phyloP scores from a whole-genome alignment of 2,888 invertebrate species.

The Thecocarcelia acutangulata region DNA sequence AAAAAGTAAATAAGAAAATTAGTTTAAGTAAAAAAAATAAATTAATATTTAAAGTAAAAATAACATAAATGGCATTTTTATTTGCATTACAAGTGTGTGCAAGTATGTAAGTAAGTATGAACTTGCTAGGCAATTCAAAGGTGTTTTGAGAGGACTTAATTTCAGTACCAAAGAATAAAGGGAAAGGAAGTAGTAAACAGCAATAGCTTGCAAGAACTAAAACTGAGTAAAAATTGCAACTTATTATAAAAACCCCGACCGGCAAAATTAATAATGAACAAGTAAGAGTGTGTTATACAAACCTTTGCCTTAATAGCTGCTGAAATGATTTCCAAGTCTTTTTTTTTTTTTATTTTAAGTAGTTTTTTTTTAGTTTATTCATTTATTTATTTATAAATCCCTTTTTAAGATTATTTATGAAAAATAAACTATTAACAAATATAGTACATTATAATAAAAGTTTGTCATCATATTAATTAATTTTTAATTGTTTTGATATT shows the following conservation, averaged over 20 bases:
- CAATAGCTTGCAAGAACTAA: too few species aligned
- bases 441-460: conserved; percentile 63
- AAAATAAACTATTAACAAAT: conserved; percentile 68
- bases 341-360: conserved; percentile 18
- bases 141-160: too few species aligned
- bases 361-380: conserved; percentile 40
- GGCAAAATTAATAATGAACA: not conserved
- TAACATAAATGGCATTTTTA: not conserved
- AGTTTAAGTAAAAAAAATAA: conserved; percentile 16
- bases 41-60: conserved; percentile 17
- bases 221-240: too few species aligned
- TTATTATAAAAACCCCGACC: too few species aligned
- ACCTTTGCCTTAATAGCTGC: not conserved
- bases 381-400: conserved; percentile 36
- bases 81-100: not conserved
- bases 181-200: too few species aligned
- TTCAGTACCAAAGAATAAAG: too few species aligned
- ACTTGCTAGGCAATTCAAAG: too few species aligned
- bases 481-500: conserved; percentile 38
- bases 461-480: conserved; percentile 34
- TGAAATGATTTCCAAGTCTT: conserved; percentile 28
- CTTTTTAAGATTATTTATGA: conserved; percentile 66
- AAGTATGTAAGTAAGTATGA: not conserved
- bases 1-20: not conserved
- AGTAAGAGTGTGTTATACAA: not conserved